phyloP scores from a whole-genome alignment of 2,113 vertebrate genomes.

The Phaethon lepturus region DNA sequence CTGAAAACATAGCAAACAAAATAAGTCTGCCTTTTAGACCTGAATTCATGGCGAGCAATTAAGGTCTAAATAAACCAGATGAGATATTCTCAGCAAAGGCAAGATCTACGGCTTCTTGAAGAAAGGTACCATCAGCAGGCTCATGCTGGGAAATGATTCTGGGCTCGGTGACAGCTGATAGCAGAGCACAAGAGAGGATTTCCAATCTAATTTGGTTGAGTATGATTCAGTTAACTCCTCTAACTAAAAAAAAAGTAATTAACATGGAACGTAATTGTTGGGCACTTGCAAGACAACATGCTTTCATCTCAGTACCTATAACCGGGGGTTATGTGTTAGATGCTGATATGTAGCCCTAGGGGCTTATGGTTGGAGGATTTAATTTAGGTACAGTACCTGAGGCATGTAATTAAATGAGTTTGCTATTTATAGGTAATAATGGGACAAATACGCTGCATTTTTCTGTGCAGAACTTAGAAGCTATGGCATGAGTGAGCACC shows the following conservation, averaged over 20 bases:
- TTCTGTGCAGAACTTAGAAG: neutral
- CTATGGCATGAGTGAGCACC: fast-evolving
- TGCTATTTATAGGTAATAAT: neutral
- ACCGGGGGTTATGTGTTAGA: neutral
- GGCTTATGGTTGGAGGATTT: neutral
- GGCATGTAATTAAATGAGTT: neutral
- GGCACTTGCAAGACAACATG: neutral
- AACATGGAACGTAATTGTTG: neutral
- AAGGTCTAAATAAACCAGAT: neutral
- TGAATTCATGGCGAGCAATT: neutral
- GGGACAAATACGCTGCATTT: neutral
- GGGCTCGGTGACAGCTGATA: neutral
- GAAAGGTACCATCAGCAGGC: neutral
- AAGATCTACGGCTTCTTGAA: neutral
- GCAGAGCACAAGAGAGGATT: neutral
- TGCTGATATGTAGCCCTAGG: neutral
- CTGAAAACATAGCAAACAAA: neutral
- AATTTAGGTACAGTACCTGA: neutral
- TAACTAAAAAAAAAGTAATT: neutral
- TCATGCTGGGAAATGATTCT: neutral
- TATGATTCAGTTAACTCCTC: neutral
- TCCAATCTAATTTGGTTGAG: neutral
- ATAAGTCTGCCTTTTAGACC: neutral
- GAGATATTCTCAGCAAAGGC: neutral
- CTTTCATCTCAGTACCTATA: neutral